Conservation (phyloP, 2,797 vertebrate genomes). For the Heterohyrax brucei region DNA sequence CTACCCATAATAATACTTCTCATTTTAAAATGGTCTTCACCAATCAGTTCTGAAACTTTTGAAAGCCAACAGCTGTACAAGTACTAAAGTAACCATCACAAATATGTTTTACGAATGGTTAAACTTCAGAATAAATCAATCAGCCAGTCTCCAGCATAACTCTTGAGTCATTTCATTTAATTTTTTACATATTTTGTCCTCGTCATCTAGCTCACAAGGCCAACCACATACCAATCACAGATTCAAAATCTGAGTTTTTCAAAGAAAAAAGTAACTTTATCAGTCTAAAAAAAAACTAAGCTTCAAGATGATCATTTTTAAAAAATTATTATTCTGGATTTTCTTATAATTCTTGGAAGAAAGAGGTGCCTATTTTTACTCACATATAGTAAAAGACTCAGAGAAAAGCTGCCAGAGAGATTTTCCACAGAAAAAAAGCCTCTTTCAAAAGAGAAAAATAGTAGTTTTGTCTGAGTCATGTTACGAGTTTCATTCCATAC, state of each 20-base stretch:
- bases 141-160: not conserved
- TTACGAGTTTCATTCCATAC: slow-evolving; percentile 25
- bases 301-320: too few species aligned
- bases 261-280: slow-evolving; percentile 52
- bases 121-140: slow-evolving; percentile 50
- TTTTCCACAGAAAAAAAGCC: slow-evolving; percentile 51
- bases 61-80: not conserved
- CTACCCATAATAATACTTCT: slow-evolving; percentile 29
- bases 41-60: slow-evolving; percentile 50
- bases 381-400: slow-evolving; percentile 55
- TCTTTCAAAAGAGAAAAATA: slow-evolving; percentile 31
- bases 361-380: slow-evolving; percentile 72
- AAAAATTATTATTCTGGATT: slow-evolving; percentile 34
- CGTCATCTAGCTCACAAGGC: slow-evolving; percentile 12
- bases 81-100: not conserved
- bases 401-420: not conserved
- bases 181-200: slow-evolving; percentile 67
- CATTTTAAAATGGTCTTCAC: slow-evolving; percentile 48
- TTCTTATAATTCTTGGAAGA: slow-evolving; percentile 66
- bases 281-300: slow-evolving; percentile 37
- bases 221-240: slow-evolving; percentile 43
- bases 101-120: slow-evolving; percentile 56
- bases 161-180: slow-evolving; percentile 56
- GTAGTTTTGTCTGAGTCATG: not conserved
- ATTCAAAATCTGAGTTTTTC: slow-evolving; percentile 62